These are phyloP conservation scores for Hetaerina titia DNA, from an alignment of 2,888 invertebrate genomes.

Conservation along the genomic window DNA sequence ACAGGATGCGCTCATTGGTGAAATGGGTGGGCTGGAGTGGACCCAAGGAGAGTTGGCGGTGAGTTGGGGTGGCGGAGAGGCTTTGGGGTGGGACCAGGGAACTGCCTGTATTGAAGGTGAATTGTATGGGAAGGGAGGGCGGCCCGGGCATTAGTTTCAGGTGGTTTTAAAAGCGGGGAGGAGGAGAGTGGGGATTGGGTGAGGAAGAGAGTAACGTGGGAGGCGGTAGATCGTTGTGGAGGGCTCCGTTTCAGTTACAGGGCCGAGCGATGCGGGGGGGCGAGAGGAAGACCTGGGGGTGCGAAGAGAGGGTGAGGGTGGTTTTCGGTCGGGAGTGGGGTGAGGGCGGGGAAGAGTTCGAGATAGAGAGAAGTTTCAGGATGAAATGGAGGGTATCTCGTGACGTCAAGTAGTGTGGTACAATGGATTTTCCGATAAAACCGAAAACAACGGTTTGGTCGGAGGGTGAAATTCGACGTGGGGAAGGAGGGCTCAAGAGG, in stretches of 20 bases:
- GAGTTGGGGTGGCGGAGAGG: not conserved
- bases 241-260: conserved; percentile 10
- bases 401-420: conserved; percentile 37
- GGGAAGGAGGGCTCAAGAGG: not conserved
- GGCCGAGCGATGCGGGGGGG: not conserved
- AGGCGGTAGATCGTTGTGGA: not conserved
- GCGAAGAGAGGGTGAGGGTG: not conserved
- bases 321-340: not conserved
- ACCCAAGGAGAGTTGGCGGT: not conserved
- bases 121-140: not conserved
- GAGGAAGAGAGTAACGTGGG: conserved; percentile 11
- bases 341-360: not conserved
- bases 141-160: not conserved
- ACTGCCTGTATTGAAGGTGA: not conserved
- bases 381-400: conserved; percentile 32
- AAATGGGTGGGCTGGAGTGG: not conserved
- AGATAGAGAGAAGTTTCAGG: not conserved
- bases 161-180: not conserved
- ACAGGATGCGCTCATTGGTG: not conserved
- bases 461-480: not conserved
- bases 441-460: conserved; percentile 39
- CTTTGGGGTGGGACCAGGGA: not conserved
- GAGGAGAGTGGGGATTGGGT: too few relatives aligned
- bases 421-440: conserved; percentile 54
- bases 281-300: not conserved